Evolutionary conservation across 1,140 invertebrate species (phyloP).

Genomic region (Hylaeus volcanicus): DNA sequence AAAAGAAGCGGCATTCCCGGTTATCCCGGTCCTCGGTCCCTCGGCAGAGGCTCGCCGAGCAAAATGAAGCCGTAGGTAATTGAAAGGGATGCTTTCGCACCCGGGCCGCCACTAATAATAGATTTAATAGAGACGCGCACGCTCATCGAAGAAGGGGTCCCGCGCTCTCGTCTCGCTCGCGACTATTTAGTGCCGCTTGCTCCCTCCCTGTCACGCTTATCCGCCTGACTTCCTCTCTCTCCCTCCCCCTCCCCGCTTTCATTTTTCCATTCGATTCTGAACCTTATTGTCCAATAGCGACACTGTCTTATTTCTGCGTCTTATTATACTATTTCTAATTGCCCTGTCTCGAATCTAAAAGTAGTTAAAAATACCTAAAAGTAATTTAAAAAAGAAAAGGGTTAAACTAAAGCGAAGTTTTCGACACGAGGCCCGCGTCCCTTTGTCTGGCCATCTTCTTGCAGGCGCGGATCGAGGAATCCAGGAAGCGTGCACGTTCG

Average conservation of each 20-base stretch:
- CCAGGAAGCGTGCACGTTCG: background rate
- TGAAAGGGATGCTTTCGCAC: slow-evolving; percentile 78
- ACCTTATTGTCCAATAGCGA: no score
- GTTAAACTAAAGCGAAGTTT: no score
- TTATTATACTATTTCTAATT: no score
- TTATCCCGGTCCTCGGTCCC: slow-evolving; percentile 11
- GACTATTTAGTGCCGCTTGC: slow-evolving; percentile 63
- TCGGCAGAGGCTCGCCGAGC: slow-evolving; percentile 23
- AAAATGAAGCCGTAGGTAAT: slow-evolving; percentile 73
- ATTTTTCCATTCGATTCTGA: no score
- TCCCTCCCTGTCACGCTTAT: slow-evolving; percentile 47
- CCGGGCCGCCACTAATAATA: slow-evolving; percentile 75
- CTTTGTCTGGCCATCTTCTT: no score
- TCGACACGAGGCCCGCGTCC: no score
- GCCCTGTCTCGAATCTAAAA: no score
- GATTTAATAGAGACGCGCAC: slow-evolving; percentile 81
- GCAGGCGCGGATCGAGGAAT: background rate
- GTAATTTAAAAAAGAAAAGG: no score
- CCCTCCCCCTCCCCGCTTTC: no score
- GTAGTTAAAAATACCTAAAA: no score
- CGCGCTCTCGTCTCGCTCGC: slow-evolving; percentile 42
- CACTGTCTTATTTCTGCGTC: no score
- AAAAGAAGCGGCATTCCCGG: background rate
- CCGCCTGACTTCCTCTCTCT: slow-evolving; percentile 5
- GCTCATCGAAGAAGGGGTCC: slow-evolving; percentile 78